Percentiles rank a stretch among this genome's conserved stretches.
These are phyloP conservation scores for Holotrichia oblita DNA, from an alignment of 1,140 invertebrate genomes.

Conservation along the genomic window DNA sequence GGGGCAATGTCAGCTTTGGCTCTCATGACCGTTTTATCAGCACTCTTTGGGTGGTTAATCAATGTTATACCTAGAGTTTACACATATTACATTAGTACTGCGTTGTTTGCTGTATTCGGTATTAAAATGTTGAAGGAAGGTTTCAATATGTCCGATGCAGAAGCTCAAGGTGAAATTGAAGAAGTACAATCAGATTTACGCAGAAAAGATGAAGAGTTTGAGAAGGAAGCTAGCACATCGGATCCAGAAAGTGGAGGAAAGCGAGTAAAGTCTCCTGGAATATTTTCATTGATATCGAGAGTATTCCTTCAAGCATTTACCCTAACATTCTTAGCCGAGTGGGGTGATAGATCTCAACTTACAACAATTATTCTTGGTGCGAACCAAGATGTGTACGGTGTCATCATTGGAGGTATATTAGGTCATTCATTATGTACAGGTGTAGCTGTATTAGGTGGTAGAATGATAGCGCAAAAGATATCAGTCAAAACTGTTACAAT, in stretches of 20 bases:
- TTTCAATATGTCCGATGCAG: conserved; percentile 92
- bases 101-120: conserved; percentile 96
- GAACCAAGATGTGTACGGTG: conserved; percentile 86
- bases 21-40: conserved; percentile 94
- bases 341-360: conserved; percentile 97
- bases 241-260: conserved; percentile 62
- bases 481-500: conserved; percentile 92
- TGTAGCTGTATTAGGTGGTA: conserved; percentile 93
- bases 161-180: conserved; percentile 96
- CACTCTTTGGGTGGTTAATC: conserved; percentile 91
- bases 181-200: conserved; percentile 95
- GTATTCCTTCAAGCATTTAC: conserved; percentile 93
- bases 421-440: conserved; percentile 97
- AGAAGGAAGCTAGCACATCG: conserved; percentile 65
- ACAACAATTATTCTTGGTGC: conserved; percentile 96
- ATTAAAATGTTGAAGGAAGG: conserved; percentile 99
- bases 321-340: conserved; percentile 97
- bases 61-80: conserved; percentile 91
- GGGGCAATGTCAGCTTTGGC: conserved; percentile 93
- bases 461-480: conserved; percentile 95
- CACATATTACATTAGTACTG: conserved; percentile 95
- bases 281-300: no score
- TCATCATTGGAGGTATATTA: conserved; percentile 90
- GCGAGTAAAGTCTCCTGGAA: conserved; percentile 56
- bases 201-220: conserved; percentile 89